A percentile compares a stretch with the other conserved stretches of the same genome.
Conservation (phyloP, 2,797 vertebrate genomes). For the Thalassophryne amazonica region DNA sequence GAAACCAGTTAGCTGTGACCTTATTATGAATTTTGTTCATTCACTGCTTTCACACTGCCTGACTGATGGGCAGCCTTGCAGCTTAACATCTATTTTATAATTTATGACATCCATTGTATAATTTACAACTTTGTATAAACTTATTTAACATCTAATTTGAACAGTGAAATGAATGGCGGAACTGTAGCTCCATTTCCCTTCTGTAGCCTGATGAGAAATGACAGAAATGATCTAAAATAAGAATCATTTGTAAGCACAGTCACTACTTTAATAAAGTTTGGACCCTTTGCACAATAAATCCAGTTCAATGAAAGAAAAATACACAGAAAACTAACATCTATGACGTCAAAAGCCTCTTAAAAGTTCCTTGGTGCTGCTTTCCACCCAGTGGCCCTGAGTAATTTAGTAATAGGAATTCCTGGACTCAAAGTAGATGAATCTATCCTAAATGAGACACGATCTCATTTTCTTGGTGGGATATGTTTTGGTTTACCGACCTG, state of each 20-base stretch:
- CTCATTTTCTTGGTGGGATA: constrained; percentile 48
- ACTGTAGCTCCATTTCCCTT: constrained; percentile 6
- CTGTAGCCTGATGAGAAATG: background rate
- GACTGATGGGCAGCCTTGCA: constrained; percentile 31
- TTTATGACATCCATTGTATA: constrained; percentile 45
- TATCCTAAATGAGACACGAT: constrained; percentile 55
- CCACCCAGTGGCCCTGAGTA: constrained; percentile 4
- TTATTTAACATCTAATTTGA: constrained; percentile 35
- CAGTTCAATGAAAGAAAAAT: background rate
- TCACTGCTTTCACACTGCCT: constrained; percentile 33
- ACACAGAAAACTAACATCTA: constrained; percentile 5
- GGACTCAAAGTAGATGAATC: constrained; percentile 51
- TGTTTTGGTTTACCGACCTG: constrained; percentile 40
- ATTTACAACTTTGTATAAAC: constrained; percentile 46
- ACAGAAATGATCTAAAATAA: background rate
- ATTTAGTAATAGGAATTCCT: constrained; percentile 38
- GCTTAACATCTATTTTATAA: constrained; percentile 52
- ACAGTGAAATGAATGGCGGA: constrained; percentile 4
- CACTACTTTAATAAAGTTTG: background rate
- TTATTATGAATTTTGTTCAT: constrained; percentile 45
- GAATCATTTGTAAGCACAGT: background rate
- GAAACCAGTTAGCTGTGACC: constrained; percentile 50
- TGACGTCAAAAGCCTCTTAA: constrained; percentile 4
- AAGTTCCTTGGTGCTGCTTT: constrained; percentile 3
- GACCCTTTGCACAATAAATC: background rate